Base-by-base conservation (phyloP, 2,113 vertebrate genomes). In the Clarias magur region DNA sequence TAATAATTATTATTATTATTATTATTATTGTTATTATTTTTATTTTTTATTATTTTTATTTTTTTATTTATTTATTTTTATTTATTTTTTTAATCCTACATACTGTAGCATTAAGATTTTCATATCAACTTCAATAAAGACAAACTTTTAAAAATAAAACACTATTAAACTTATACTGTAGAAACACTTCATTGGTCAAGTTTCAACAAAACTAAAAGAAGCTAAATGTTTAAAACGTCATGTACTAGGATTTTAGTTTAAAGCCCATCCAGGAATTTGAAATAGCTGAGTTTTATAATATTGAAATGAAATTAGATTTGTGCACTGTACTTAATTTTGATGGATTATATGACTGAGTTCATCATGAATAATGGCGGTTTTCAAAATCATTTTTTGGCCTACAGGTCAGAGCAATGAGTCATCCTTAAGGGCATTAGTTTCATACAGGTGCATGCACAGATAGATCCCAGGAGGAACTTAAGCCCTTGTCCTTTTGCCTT, bases 321-420 rank as follows among this genome's bases (percentile, higher is more conserved):
- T 21, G 53, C 42, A 11, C 30, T 56, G 63, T 56, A 19, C 16
- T 59, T 38, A 11, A 30, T 57, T 57, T 38, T 38, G 54, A 54
- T 7, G 16, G 48, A 17, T 30, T 57, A 38, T 38, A 56, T 73
- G 11, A 70, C 2, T 30, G 12, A 59, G 34, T 75, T 73, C 30
- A 85, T 76, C 34, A 85, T 78, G 16, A 76, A 53, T 60, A 25
- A 63, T 63, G 25, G 56, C 62, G 54, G 12, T 75, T 56, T 72
- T 72, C 10, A 56, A 68, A 72, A 56, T 73, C 16, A 70, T 56
- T 85, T 75, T 38, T 76, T 76, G 83, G 83, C 34, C 62, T 60
- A 34, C 56, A 63, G 30, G 11, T 85, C 70, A 85, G 83, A 48
- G 16, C 19, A 76, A 75, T 62, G 57, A 27, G 16, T 82, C 62